These are phyloP conservation scores for Xiphias gladius DNA, from an alignment of 2,113 vertebrate species.

Conservation along the genomic window DNA sequence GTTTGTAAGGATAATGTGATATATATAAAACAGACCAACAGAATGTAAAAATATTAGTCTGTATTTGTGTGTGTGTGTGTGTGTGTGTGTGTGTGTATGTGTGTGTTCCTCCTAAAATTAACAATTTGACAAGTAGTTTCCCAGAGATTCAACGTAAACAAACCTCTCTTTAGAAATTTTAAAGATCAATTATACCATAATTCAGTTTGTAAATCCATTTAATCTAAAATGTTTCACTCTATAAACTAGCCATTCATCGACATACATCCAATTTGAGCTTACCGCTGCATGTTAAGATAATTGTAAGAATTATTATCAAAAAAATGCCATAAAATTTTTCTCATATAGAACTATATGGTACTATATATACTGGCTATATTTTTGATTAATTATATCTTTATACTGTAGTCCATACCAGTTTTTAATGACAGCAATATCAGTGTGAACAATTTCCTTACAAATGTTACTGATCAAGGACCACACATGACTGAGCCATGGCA, in stretches of 20 bases:
- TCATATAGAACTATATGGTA: neutral
- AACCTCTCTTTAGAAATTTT: neutral
- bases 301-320: neutral
- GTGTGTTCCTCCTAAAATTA: too few relatives aligned
- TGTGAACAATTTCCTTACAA: neutral
- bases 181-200: neutral
- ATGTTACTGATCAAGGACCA: neutral
- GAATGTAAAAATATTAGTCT: neutral
- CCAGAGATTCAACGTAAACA: neutral
- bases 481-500: neutral
- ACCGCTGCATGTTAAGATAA: constrained; percentile 16
- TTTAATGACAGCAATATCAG: neutral
- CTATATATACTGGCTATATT: neutral
- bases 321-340: neutral
- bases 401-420: neutral
- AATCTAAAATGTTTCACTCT: neutral
- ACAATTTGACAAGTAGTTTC: neutral
- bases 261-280: neutral
- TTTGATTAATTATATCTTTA: neutral
- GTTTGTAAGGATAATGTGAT: constrained; percentile 1
- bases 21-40: neutral
- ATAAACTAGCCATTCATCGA: neutral
- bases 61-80: too few relatives aligned
- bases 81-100: too few relatives aligned
- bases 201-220: neutral